Base-by-base conservation (phyloP, 2,888 invertebrate species). In the Anthoptus insignis region DNA sequence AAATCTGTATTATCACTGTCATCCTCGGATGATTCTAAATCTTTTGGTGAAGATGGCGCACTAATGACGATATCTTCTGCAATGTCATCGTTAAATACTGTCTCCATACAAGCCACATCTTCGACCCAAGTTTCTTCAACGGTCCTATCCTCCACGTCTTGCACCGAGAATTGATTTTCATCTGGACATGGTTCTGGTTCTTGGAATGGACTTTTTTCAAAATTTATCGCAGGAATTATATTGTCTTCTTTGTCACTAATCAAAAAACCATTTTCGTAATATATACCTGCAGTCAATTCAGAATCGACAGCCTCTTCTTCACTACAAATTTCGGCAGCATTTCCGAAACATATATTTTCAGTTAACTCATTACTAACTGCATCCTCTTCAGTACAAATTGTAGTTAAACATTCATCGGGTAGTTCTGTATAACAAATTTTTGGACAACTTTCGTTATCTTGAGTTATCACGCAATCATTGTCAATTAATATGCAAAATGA, bases 401-500 rank as follows among this genome's bases (percentile, higher is more conserved):
- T 37, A 8, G 53, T 45, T 66, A 82, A 70, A 68, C 78, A 80
- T 56, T 82, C 81, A 73, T 84, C 82, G 13, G 83, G 67, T 49
- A 85, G 73, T 69, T 89, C 84, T 37, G 87, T 80, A 59, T 81
- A 87, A 74, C 85, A 87, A 59, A 87, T 75, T 76, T 89, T 89
- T 58, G 82, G 81, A 49, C 76, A 72, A 34, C 80, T 84, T 29
- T 81, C 84, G 68, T 76, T 81, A 76, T 86, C 90, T 74, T 88
- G 87, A 2, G 86, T 76, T 70, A 91, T 81, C 70, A 91, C 86
- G 68, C 88, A 87, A 70, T 86, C 81, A 70, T 91, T 81, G 66
- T 90, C 89, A 69, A 92, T 91, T 49, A 91, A 76, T 70, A 93
- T 92, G 73, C 91, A 92, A 76, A 89, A 86, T 0, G 89, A 88